Conservation (phyloP, 2,113 vertebrate genomes). For the Trochalopteron elliotii region DNA sequence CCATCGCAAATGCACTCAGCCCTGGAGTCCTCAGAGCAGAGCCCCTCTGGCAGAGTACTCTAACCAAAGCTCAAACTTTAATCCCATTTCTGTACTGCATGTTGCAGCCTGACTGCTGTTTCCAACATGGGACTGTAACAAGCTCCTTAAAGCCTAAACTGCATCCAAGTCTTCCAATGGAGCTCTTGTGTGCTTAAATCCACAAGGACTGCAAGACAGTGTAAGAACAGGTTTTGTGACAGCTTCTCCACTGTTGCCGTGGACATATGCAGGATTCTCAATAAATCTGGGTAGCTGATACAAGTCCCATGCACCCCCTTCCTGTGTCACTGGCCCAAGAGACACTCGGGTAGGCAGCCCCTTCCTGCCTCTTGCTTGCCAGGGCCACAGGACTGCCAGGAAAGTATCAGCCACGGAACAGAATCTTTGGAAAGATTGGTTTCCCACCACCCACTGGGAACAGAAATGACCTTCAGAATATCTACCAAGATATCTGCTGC, state of each 20-base stretch:
- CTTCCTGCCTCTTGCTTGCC: not conserved
- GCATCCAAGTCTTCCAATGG: not conserved
- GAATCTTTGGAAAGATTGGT: not conserved
- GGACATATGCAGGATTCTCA: not conserved
- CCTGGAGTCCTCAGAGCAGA: not conserved
- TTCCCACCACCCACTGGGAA: not conserved
- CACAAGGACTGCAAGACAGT: not conserved
- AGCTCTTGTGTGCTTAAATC: not conserved
- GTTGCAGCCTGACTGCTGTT: not conserved
- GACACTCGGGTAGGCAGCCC: accelerated
- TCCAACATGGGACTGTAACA: not conserved
- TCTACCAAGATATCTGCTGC: not conserved
- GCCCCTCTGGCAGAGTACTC: not conserved
- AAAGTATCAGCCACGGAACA: not conserved
- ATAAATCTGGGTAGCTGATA: not conserved
- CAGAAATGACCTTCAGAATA: not conserved
- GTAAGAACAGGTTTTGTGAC: not conserved
- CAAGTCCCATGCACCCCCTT: not conserved
- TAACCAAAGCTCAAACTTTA: not conserved
- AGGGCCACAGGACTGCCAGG: not conserved
- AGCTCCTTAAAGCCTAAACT: not conserved
- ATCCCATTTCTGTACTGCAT: accelerated
- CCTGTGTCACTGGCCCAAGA: not conserved
- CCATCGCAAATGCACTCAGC: not conserved
- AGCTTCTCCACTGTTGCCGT: not conserved